A percentile compares a stretch with the other conserved stretches of the same genome.
Conservation (phyloP, 2,797 vertebrate species). For the Periparus ater region DNA sequence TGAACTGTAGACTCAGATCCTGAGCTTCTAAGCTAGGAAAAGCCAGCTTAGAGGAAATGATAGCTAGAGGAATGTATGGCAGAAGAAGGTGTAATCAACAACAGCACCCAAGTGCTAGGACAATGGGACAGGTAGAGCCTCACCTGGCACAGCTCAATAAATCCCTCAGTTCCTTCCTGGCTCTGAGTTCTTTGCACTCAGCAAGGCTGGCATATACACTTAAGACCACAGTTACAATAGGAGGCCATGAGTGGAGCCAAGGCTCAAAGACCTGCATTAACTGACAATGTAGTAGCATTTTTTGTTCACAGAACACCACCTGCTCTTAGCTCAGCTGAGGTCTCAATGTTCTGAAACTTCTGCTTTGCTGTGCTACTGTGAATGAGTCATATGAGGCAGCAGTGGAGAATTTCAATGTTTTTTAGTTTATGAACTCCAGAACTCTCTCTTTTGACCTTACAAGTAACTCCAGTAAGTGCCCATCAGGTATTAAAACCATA, state of each 20-base stretch:
- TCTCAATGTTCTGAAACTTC: not conserved
- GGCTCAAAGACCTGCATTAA: not conserved
- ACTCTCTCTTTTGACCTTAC: not conserved
- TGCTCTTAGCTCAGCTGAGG: not conserved
- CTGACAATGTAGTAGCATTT: not conserved
- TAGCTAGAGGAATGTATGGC: not conserved
- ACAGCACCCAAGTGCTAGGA: not conserved
- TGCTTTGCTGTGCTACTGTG: not conserved
- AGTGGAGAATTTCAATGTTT: not conserved
- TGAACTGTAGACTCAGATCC: not conserved
- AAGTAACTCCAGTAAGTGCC: not conserved
- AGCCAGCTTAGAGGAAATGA: not conserved
- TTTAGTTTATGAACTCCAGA: not conserved
- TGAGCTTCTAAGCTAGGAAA: not conserved
- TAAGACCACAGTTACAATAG: not conserved
- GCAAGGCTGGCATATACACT: not conserved
- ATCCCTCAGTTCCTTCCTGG: not conserved
- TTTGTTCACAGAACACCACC: not conserved
- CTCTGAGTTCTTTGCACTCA: not conserved
- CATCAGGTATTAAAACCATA: not conserved
- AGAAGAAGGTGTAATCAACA: not conserved
- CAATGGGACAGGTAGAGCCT: not conserved
- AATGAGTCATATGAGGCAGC: not conserved
- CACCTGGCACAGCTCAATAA: not conserved
- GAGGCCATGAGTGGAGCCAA: not conserved